Percentiles rank a stretch among this genome's conserved stretches.
phyloP scores from a whole-genome alignment of 1,140 invertebrate genomes.

The Lepidurus apus region DNA sequence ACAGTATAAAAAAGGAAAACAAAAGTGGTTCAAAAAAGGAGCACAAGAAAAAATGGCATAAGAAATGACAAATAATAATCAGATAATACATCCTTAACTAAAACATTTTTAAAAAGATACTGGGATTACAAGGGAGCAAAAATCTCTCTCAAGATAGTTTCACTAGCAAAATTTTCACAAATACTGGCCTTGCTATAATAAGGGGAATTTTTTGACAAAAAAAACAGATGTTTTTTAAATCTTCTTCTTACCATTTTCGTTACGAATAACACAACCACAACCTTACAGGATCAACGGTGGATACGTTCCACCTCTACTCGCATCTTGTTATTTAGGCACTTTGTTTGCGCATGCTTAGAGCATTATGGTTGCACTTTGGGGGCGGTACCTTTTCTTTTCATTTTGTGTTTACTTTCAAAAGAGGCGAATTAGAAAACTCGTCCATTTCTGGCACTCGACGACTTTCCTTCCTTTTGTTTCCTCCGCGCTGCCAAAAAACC shows the following conservation, averaged over 20 bases:
- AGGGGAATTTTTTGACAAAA: neutral
- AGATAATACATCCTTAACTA: neutral
- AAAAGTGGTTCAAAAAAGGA: neutral
- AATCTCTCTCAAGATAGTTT: neutral
- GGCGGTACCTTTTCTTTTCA: neutral
- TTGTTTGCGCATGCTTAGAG: neutral
- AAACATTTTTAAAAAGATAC: neutral
- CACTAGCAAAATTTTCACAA: conserved; percentile 18
- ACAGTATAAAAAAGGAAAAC: neutral
- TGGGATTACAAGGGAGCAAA: neutral
- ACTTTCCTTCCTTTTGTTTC: neutral
- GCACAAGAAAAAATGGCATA: neutral
- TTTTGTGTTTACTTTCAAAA: neutral
- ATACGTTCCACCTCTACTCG: neutral
- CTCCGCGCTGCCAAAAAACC: neutral
- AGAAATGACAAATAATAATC: neutral
- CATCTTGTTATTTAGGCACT: neutral
- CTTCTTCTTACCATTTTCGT: neutral
- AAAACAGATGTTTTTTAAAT: neutral
- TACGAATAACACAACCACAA: conserved; percentile 19
- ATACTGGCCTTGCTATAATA: conserved; percentile 18
- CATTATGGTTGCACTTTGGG: neutral
- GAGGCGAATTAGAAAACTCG: neutral
- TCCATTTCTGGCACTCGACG: neutral
- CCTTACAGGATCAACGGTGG: neutral